Evolutionary conservation across 2,113 vertebrate species (phyloP).

Genomic region (Halichoeres trimaculatus): DNA sequence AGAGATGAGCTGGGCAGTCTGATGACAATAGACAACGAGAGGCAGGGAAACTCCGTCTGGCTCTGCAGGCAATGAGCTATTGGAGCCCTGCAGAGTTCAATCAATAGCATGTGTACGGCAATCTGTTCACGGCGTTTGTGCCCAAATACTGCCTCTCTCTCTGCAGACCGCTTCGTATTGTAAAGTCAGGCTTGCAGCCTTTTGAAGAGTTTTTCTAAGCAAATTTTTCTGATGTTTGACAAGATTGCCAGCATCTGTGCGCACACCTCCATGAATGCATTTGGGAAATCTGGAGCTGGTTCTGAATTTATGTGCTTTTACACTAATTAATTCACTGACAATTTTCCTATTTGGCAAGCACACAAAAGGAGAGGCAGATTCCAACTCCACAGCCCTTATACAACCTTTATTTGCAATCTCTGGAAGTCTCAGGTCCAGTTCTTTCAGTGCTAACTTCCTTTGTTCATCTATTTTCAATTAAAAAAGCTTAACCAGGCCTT

Average conservation of each 20-base stretch:
- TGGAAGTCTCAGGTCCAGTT: neutral
- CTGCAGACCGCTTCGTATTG: neutral
- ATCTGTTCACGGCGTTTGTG: slow-evolving; percentile 54
- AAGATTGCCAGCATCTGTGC: neutral
- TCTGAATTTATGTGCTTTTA: neutral
- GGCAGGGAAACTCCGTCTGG: slow-evolving; percentile 35
- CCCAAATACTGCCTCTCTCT: slow-evolving; percentile 28
- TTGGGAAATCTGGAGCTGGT: neutral
- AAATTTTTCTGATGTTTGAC: neutral
- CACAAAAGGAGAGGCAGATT: neutral
- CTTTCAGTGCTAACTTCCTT: neutral
- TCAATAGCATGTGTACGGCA: slow-evolving; percentile 63
- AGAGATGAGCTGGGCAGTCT: slow-evolving; percentile 28
- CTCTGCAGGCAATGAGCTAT: slow-evolving; percentile 50
- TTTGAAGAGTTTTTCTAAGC: slow-evolving; percentile 15
- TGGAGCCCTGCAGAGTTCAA: slow-evolving; percentile 57
- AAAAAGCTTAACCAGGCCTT: neutral
- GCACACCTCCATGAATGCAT: neutral
- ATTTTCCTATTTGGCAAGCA: neutral
- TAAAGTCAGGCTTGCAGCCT: slow-evolving; percentile 7
- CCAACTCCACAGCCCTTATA: neutral
- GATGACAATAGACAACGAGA: slow-evolving; percentile 37
- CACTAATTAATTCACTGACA: neutral
- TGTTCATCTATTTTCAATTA: slow-evolving; percentile 4
- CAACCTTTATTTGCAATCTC: neutral